These are phyloP conservation scores for Glaucidium brasilianum DNA, from an alignment of 2,113 vertebrate genomes.

Conservation along the genomic window DNA sequence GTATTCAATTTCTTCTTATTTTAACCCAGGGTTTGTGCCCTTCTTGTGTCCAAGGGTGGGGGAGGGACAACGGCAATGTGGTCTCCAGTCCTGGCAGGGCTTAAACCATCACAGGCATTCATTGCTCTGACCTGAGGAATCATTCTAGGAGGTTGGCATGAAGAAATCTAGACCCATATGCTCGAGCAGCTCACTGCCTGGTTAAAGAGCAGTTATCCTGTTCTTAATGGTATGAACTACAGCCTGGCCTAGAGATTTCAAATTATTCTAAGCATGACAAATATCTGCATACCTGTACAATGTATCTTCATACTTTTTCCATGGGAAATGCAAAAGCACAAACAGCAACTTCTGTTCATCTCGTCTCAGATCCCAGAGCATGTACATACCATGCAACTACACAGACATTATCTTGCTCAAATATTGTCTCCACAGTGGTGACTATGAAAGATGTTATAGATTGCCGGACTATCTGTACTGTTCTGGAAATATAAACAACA, in stretches of 20 bases:
- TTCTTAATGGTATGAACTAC: not conserved
- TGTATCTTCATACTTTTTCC: not conserved
- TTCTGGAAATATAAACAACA: not conserved
- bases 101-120: no score
- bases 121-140: not conserved
- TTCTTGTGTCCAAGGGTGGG: no score
- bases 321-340: not conserved
- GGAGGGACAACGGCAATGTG: no score
- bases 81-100: no score
- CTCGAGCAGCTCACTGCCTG: not conserved
- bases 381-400: not conserved
- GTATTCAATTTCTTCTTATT: no score
- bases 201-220: not conserved
- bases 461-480: not conserved
- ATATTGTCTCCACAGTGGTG: not conserved
- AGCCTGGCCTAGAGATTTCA: not conserved
- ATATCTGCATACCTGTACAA: not conserved
- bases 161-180: not conserved
- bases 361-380: not conserved
- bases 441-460: not conserved
- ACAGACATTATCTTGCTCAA: not conserved
- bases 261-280: not conserved
- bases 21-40: no score
- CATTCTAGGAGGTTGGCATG: not conserved
- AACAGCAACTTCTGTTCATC: not conserved